These are phyloP conservation scores for Mythimna pallens DNA, from an alignment of 2,888 invertebrate species.

Conservation along the genomic window DNA sequence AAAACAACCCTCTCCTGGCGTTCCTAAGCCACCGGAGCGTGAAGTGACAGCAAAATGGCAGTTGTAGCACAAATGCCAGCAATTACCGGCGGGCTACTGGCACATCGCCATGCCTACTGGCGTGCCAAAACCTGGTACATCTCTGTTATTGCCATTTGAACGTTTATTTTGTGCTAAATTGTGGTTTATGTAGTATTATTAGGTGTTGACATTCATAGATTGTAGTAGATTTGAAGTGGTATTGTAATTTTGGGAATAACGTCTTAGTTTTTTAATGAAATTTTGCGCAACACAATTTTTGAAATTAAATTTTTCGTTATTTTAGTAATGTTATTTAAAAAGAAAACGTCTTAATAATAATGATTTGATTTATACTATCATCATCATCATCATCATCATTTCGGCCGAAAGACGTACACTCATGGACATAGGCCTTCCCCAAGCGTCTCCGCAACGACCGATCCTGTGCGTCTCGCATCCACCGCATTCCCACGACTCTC, in stretches of 20 bases:
- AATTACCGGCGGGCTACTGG: slow-evolving; percentile 59
- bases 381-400: too few relatives aligned
- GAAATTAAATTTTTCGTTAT: neutral
- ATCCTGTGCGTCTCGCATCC: too few relatives aligned
- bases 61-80: slow-evolving; percentile 60
- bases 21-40: slow-evolving; percentile 41
- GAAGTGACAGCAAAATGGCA: slow-evolving; percentile 60
- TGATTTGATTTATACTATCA: too few relatives aligned
- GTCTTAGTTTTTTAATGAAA: too few relatives aligned
- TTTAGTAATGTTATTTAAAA: too few relatives aligned
- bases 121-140: slow-evolving; percentile 55
- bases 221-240: slow-evolving; percentile 2
- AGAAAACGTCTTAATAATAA: too few relatives aligned
- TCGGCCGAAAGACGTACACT: too few relatives aligned
- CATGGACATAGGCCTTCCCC: too few relatives aligned
- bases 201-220: slow-evolving; percentile 19
- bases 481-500: too few relatives aligned
- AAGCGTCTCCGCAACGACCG: too few relatives aligned
- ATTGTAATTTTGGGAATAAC: neutral
- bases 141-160: slow-evolving; percentile 46
- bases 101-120: slow-evolving; percentile 49
- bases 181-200: slow-evolving; percentile 6
- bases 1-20: slow-evolving; percentile 20
- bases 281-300: neutral
- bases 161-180: slow-evolving; percentile 44